Evolutionary conservation across 2,797 vertebrate genomes (phyloP), one percentile per base, ranked within the genome.

Genomic region (Diceros bicornis): DNA sequence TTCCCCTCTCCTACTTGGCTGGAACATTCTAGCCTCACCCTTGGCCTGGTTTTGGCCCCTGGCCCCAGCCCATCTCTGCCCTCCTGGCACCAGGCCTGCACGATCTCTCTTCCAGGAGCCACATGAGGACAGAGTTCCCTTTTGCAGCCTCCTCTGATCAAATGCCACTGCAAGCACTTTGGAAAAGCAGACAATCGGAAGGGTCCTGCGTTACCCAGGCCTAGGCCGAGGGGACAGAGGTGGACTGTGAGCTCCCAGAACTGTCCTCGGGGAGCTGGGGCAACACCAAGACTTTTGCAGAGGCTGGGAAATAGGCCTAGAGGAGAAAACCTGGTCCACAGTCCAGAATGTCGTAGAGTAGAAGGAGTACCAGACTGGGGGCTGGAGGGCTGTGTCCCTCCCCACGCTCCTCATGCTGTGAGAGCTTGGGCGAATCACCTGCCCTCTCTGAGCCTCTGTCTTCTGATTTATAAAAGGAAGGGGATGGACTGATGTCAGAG

Each of bases 381-480:
- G 20, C 32, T 34, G 37, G 25, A 27, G 47, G 78, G 44, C 10
- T 7, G 7, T 2, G 0, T 17, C 12, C 55, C 57, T 21, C 4
- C 37, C 18, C 32, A 8, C 18, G 71, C 44, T 71, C 52, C 75
- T 72, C 9, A 27, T 17, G 14, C 17, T 6, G 50, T 4, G 27
- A 83, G 81, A 23, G 34, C 44, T 52, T 52, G 27, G 82, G 68
- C 7, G 17, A 44, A 37, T 81, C 50, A 37, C 34, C 27, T 52
- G 59, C 18, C 44, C 27, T 81, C 32, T 68, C 23, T 11, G 64
- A 82, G n/a, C 62, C 83, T 97, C 50, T 7, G 62, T 29, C 71
- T 94, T 91, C 68, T 82, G 92, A 68, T 88, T 89, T 97, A 74
- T 94, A 52, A 78, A 83, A 95, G 61, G 64, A 89, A 91, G 55